Evolutionary conservation across 2,113 vertebrate species (phyloP).

Genomic region (Peucedramus taeniatus): DNA sequence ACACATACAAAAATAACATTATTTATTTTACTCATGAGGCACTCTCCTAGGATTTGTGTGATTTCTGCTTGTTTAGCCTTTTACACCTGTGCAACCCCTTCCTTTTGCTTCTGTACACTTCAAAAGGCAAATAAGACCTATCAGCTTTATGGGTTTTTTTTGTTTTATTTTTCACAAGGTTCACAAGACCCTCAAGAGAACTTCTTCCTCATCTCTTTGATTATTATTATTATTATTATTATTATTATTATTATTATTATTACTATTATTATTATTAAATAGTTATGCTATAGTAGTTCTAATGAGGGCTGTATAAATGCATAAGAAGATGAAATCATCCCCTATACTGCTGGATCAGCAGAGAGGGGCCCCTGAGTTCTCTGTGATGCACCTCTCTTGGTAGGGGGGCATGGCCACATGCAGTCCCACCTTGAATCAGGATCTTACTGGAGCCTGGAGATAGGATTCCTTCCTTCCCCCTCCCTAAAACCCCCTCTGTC

Average conservation of each 20-base stretch:
- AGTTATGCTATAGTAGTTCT: background rate
- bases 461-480: background rate
- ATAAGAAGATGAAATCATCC: background rate
- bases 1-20: background rate
- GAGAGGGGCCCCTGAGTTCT: background rate
- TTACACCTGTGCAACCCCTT: background rate
- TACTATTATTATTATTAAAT: background rate
- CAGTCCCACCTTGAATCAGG: background rate
- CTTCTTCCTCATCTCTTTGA: background rate
- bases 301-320: background rate
- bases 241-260: slow-evolving; percentile 1
- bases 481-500: slow-evolving; percentile 33
- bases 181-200: background rate
- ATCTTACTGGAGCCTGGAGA: background rate
- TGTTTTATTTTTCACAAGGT: background rate
- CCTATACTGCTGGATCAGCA: background rate
- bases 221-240: background rate
- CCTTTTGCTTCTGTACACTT: background rate
- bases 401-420: background rate
- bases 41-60: background rate
- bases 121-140: background rate
- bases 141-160: background rate
- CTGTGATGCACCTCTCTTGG: background rate
- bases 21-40: background rate
- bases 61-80: background rate